Conservation (phyloP, 30 jellyfish, hydroid and myxozoan genomes). For the Mastigias papua region DNA sequence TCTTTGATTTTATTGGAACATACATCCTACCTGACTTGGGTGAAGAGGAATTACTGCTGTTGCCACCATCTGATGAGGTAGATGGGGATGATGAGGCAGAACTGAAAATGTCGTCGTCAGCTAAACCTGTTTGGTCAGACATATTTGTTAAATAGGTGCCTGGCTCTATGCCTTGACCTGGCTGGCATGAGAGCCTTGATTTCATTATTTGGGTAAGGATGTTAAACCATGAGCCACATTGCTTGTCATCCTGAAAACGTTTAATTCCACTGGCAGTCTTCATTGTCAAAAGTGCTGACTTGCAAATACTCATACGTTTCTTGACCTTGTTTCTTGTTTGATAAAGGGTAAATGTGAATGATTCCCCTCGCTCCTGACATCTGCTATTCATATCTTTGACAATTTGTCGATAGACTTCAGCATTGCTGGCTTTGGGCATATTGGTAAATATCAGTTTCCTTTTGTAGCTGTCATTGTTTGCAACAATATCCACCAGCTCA, state of each 20-base stretch:
- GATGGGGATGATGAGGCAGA: too few species aligned
- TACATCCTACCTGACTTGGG: slow-evolving; percentile 36
- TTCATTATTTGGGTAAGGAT: slow-evolving; percentile 57
- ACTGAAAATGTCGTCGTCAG: too few species aligned
- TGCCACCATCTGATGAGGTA: slow-evolving; percentile 26
- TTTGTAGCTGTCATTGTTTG: slow-evolving; percentile 69
- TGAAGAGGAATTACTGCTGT: too few species aligned
- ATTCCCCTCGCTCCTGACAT: slow-evolving; percentile 63
- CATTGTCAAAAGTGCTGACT: slow-evolving; percentile 62
- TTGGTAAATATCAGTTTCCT: slow-evolving; percentile 63
- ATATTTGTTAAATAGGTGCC: slow-evolving; percentile 35
- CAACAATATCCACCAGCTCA: slow-evolving; percentile 57
- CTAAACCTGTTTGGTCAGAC: too few species aligned
- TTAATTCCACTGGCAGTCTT: slow-evolving; percentile 21
- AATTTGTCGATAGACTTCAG: slow-evolving; percentile 51
- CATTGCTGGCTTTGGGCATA: slow-evolving; percentile 53
- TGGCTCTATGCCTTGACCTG: slow-evolving; percentile 60
- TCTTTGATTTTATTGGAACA: slow-evolving; percentile 46
- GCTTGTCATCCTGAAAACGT: slow-evolving; percentile 47
- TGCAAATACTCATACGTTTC: slow-evolving; percentile 61
- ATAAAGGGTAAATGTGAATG: slow-evolving; percentile 34
- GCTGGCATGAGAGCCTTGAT: slow-evolving; percentile 63
- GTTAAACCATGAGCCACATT: slow-evolving; percentile 54
- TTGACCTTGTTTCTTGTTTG: slow-evolving; percentile 61
- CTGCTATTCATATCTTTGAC: slow-evolving; percentile 68